These are phyloP conservation scores for Clupea harengus DNA, from an alignment of 2,113 vertebrate species.

Conservation along the genomic window DNA sequence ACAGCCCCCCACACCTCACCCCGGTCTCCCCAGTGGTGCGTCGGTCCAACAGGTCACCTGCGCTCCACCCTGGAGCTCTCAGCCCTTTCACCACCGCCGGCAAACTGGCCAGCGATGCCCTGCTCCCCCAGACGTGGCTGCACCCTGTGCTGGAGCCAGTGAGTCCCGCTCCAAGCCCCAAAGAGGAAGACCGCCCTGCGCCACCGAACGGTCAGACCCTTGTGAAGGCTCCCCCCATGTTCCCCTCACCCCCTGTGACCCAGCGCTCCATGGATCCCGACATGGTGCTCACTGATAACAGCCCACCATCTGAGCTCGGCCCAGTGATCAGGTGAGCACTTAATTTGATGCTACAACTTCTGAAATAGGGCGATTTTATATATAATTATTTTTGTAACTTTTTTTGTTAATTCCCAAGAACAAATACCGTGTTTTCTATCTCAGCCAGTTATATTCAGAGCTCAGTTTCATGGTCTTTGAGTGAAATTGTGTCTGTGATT, in stretches of 20 bases:
- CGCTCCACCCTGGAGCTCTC: constrained; percentile 29
- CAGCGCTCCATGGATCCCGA: constrained; percentile 12
- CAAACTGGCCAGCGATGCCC: neutral
- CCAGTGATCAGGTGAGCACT: constrained; percentile 34
- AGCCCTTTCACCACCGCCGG: constrained; percentile 21
- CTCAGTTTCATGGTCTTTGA: too few species aligned
- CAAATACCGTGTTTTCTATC: too few species aligned
- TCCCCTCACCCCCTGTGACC: neutral
- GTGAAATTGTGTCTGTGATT: too few species aligned
- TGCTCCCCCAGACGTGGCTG: constrained; percentile 38
- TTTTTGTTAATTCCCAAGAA: too few species aligned
- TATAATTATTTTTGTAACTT: too few species aligned
- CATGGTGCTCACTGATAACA: constrained; percentile 6
- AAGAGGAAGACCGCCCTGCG: neutral
- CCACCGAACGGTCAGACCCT: neutral
- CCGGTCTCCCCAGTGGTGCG: neutral
- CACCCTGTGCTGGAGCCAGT: constrained; percentile 40
- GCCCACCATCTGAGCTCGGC: neutral
- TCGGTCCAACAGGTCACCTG: constrained; percentile 7
- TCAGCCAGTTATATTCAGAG: too few species aligned
- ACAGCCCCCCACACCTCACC: constrained; percentile 34
- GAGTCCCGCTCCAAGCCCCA: constrained; percentile 30
- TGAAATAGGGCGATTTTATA: too few species aligned
- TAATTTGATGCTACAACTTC: neutral
- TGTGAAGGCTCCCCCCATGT: neutral